Base-by-base conservation (phyloP, 2,888 invertebrate species). In the Trilocha varians region DNA sequence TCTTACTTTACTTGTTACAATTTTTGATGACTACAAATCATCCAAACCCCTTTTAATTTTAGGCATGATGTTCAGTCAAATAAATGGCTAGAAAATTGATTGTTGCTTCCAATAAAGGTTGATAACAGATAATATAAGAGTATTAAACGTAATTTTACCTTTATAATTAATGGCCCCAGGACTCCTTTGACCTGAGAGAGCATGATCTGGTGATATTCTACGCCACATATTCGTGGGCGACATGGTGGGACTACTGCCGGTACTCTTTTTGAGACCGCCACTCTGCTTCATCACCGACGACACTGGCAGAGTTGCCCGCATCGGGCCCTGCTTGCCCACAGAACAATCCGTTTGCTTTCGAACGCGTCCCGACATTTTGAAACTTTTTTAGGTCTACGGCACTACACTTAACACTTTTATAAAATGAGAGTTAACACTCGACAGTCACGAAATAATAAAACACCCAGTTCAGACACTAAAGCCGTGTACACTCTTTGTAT, bases 271-370 rank as follows among this genome's bases (percentile, higher is more conserved):
- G 42, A 90, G 73, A 39, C 87, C 88, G 47, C 88, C 88, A 62
- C 89, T 88, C 63, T 87, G 87, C 65, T 91, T 89, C 72, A 92
- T 86, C 50, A 92, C 87, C 45, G 92, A 92, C 42, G 91, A 90
- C 63, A 93, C 91, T 56, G 93, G 92, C 66, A 93, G 83, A 46
- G 92, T 93, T 44, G 93, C 93, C 70, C 91, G 88, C 89, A 93
- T 89, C 53, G 93, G 92, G 42, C 91, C 92, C 76, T 80, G 79
- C 59, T 85, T 85, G 41, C 78, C 76, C 57, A 78, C 79, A 50
- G 89, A 87, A 68, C 88, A 89, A 63, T 91, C 91, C 45, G 91
- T 89, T 65, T 90, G 90, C 79, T 91, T 91, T 59, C 90, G 88
- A 57, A 88, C 88, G 59, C 88, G 87, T 59, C 87, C 84, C 67